Conservation (phyloP, 2,797 vertebrate species). For the Avahi laniger region DNA sequence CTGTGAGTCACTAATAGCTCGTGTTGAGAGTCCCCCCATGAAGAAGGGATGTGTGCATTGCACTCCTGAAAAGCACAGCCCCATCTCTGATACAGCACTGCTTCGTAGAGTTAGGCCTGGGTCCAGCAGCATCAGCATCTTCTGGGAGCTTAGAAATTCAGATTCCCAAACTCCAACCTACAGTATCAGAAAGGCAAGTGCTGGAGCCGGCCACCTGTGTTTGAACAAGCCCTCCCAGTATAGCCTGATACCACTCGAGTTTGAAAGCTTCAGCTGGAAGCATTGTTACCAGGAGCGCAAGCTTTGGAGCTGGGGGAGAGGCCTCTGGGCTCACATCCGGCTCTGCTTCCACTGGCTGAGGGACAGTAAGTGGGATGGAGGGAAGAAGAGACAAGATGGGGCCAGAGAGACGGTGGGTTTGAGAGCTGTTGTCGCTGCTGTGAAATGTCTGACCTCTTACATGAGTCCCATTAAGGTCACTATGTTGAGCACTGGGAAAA, state of each 20-base stretch:
- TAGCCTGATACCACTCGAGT: accelerated
- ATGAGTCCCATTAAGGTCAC: too few species aligned
- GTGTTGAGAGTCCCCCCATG: too few species aligned
- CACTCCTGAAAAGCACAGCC: accelerated
- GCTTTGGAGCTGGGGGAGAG: background rate
- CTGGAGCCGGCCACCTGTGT: too few species aligned
- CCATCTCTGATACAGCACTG: accelerated
- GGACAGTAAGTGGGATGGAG: background rate
- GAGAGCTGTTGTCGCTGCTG: background rate
- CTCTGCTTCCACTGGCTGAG: background rate
- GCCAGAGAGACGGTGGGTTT: accelerated
- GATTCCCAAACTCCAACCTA: background rate
- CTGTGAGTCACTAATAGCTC: background rate
- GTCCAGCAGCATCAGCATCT: background rate
- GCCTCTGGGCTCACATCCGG: accelerated
- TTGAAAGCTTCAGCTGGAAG: background rate
- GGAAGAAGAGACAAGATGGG: background rate
- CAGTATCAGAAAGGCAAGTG: background rate
- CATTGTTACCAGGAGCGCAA: accelerated
- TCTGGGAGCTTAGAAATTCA: background rate
- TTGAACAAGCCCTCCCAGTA: background rate
- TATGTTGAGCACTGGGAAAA: too few species aligned
- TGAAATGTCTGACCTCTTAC: too few species aligned
- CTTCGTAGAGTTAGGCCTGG: background rate
- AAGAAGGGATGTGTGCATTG: accelerated